Evolutionary conservation across 2,797 vertebrate species (phyloP).

Genomic region (Hylomyscus alleni): DNA sequence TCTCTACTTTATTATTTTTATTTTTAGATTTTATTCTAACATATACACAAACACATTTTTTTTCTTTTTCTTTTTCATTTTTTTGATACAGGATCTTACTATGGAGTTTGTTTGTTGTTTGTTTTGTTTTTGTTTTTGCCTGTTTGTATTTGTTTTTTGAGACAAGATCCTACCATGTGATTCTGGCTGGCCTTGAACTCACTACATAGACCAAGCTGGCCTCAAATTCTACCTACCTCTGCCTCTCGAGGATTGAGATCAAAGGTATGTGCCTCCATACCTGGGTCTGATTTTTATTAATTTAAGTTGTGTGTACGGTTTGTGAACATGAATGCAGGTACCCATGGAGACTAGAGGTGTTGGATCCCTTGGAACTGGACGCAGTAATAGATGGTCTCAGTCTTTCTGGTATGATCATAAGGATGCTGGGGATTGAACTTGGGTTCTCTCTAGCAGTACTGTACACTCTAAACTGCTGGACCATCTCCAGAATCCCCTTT

Average conservation of each 20-base stretch:
- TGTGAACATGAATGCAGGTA: not conserved
- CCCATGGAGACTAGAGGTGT: not conserved
- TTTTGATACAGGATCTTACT: not conserved
- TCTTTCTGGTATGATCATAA: too few species aligned
- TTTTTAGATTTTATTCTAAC: slow-evolving; percentile 1
- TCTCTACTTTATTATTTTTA: not conserved
- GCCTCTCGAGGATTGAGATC: not conserved
- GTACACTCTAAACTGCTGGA: not conserved
- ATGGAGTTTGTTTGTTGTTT: not conserved
- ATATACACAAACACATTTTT: not conserved
- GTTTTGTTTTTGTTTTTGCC: not conserved
- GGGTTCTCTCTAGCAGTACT: not conserved
- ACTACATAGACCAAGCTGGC: not conserved
- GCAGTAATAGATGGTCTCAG: too few species aligned
- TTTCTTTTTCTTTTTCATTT: not conserved
- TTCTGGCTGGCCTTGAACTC: not conserved
- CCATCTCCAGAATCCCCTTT: not conserved
- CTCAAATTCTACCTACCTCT: not conserved
- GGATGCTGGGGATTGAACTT: not conserved
- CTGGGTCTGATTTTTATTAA: not conserved
- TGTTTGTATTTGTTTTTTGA: not conserved
- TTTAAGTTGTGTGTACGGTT: not conserved
- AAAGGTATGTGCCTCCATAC: not conserved
- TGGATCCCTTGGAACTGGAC: not conserved
- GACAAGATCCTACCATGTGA: not conserved